A percentile compares a stretch with the other conserved stretches of the same genome.
These are phyloP conservation scores for Propithecus coquereli DNA, from an alignment of 2,113 vertebrate genomes.

Conservation along the genomic window DNA sequence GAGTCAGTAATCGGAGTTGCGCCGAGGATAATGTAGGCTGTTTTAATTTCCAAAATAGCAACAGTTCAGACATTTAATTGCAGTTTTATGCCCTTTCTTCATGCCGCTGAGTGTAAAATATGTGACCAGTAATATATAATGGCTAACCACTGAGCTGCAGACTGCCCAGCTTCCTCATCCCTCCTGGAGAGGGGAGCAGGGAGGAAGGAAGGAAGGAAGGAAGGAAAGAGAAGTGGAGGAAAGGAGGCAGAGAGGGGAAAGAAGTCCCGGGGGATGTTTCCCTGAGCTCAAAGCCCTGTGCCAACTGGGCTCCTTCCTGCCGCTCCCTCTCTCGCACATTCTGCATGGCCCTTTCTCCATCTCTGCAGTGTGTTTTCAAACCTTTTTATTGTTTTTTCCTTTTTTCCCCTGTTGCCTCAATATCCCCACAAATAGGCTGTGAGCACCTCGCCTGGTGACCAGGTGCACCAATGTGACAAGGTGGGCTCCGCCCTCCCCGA, in stretches of 20 bases:
- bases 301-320: too few relatives aligned
- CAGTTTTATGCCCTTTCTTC: slow-evolving; percentile 82
- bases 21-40: slow-evolving; percentile 78
- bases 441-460: neutral
- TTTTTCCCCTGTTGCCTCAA: neutral
- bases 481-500: neutral
- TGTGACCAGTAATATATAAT: slow-evolving; percentile 82
- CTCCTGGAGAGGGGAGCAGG: slow-evolving; percentile 49
- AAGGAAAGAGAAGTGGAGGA: neutral
- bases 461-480: neutral
- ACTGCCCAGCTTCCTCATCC: slow-evolving; percentile 66
- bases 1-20: slow-evolving; percentile 82
- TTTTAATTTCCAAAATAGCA: slow-evolving; percentile 87
- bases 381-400: neutral
- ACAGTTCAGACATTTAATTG: slow-evolving; percentile 86
- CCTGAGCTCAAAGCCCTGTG: accelerated
- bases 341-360: neutral
- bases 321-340: accelerated
- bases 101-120: slow-evolving; percentile 82
- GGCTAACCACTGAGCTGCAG: slow-evolving; percentile 81
- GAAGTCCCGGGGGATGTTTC: too few relatives aligned
- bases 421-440: neutral
- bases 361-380: neutral
- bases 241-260: neutral
- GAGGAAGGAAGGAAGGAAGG: neutral